Percentiles rank a stretch among this genome's conserved stretches.
phyloP scores from a whole-genome alignment of 2,797 vertebrate species.

The Jordanella pulchra region DNA sequence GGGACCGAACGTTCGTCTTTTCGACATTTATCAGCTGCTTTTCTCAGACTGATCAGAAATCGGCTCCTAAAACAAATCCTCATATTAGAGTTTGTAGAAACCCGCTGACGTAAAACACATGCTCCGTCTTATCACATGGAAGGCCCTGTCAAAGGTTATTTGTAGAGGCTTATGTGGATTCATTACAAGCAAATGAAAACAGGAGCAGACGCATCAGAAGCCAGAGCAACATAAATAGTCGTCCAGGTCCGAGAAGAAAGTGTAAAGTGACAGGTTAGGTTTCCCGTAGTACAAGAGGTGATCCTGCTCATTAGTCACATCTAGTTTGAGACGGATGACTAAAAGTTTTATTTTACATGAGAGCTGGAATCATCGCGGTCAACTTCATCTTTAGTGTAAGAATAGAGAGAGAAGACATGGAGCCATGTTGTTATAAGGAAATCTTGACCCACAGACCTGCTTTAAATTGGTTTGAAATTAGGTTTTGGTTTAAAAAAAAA shows the following conservation, averaged over 20 bases:
- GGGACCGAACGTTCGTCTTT: neutral
- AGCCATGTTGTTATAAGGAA: neutral
- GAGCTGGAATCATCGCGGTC: slow-evolving; percentile 3
- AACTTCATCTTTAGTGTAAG: slow-evolving; percentile 18
- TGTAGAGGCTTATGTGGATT: slow-evolving; percentile 31
- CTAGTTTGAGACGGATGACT: slow-evolving; percentile 24
- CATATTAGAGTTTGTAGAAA: slow-evolving; percentile 45
- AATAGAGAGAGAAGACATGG: neutral
- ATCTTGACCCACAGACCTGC: neutral
- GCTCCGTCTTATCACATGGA: slow-evolving; percentile 31
- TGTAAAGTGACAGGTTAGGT: slow-evolving; percentile 58
- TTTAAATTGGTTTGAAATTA: slow-evolving; percentile 4
- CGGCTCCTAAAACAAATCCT: slow-evolving; percentile 24
- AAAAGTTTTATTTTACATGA: slow-evolving; percentile 20
- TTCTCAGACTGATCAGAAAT: slow-evolving; percentile 23
- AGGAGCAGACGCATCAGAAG: slow-evolving; percentile 48
- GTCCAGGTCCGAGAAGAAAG: slow-evolving; percentile 43
- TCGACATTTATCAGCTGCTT: neutral
- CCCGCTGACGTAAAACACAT: slow-evolving; percentile 22
- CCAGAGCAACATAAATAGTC: slow-evolving; percentile 65
- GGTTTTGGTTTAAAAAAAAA: neutral
- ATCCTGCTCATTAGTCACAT: slow-evolving; percentile 38
- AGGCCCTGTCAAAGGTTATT: slow-evolving; percentile 48
- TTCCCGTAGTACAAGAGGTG: slow-evolving; percentile 46
- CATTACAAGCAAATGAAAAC: slow-evolving; percentile 42